Evolutionary conservation across 1,140 invertebrate species (phyloP).

Genomic region (Coelopa frigida): DNA sequence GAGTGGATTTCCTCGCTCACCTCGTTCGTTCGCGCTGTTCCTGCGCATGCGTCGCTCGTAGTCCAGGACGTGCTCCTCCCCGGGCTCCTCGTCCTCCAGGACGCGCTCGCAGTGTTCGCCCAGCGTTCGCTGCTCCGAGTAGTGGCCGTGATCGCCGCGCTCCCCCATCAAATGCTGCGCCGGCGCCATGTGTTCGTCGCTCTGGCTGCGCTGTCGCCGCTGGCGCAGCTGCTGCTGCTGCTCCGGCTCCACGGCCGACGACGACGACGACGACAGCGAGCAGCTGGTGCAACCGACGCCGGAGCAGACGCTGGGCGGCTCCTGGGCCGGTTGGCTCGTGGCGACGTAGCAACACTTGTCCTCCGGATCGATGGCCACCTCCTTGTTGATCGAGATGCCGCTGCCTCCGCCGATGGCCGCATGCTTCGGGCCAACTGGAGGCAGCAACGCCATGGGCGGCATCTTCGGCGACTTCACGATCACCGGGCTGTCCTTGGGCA

Average conservation of each 20-base stretch:
- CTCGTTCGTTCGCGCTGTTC: slow-evolving; percentile 27
- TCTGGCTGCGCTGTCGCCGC: slow-evolving; percentile 24
- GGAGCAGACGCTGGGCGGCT: slow-evolving; percentile 20
- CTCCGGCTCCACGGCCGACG: slow-evolving; percentile 21
- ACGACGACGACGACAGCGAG: slow-evolving; percentile 21
- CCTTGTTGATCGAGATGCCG: slow-evolving; percentile 40
- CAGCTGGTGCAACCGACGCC: slow-evolving; percentile 38
- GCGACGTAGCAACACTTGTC: slow-evolving; percentile 36
- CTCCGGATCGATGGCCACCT: slow-evolving; percentile 43
- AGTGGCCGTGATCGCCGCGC: too few species aligned
- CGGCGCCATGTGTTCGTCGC: slow-evolving; percentile 18
- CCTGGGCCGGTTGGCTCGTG: slow-evolving; percentile 12
- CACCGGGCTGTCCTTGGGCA: slow-evolving; percentile 43
- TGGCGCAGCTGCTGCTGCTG: slow-evolving; percentile 17
- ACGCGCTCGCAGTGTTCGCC: slow-evolving; percentile 1
- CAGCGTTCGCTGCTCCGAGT: too few species aligned
- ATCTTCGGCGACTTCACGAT: slow-evolving; percentile 41
- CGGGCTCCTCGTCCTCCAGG: slow-evolving; percentile 7
- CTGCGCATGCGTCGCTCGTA: slow-evolving; percentile 34
- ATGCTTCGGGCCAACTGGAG: too few species aligned
- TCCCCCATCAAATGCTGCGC: too few species aligned
- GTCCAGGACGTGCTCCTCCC: slow-evolving; percentile 17
- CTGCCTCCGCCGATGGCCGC: slow-evolving; percentile 22
- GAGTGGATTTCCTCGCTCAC: slow-evolving; percentile 11
- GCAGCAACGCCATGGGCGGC: not conserved